These are phyloP conservation scores for Frieseomelitta varia DNA, from an alignment of 1,140 invertebrate species.

Conservation along the genomic window DNA sequence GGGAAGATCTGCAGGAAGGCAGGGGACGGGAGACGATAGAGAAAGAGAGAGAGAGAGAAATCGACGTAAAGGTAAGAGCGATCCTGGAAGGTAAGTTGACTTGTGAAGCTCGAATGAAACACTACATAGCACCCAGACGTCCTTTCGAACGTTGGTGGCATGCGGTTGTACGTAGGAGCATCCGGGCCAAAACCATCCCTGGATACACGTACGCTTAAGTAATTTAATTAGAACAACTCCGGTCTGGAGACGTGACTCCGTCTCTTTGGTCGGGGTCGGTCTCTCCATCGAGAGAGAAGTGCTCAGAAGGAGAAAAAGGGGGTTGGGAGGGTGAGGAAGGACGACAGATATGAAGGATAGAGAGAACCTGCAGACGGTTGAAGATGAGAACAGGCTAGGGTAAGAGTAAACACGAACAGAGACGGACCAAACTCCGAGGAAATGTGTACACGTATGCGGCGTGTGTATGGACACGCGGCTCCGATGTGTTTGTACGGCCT, in stretches of 20 bases:
- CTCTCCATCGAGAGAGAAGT: constrained; percentile 46
- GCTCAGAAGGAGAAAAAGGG: constrained; percentile 40
- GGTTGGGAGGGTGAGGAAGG: too few relatives aligned
- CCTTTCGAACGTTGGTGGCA: constrained; percentile 49
- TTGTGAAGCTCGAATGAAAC: constrained; percentile 61
- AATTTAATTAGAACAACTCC: constrained; percentile 80
- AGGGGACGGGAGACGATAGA: too few relatives aligned
- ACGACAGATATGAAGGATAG: constrained; percentile 63
- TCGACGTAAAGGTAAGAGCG: constrained; percentile 24
- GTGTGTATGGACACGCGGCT: not conserved
- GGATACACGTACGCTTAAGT: constrained; percentile 79
- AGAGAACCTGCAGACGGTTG: constrained; percentile 57
- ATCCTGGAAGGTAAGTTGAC: constrained; percentile 43
- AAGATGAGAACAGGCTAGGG: constrained; percentile 63
- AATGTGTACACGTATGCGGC: constrained; percentile 17
- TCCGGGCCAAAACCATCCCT: constrained; percentile 67
- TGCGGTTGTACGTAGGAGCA: constrained; percentile 61
- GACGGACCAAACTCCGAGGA: constrained; percentile 50
- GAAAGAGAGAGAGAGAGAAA: not conserved
- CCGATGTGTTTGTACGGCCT: not conserved
- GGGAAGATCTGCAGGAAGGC: not conserved
- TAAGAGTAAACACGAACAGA: constrained; percentile 64
- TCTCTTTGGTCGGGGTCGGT: constrained; percentile 71
- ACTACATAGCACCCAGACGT: constrained; percentile 51
- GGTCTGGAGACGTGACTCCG: constrained; percentile 76